phyloP scores from a whole-genome alignment of 2,888 invertebrate species.

The Gisinianus flammeolus region DNA sequence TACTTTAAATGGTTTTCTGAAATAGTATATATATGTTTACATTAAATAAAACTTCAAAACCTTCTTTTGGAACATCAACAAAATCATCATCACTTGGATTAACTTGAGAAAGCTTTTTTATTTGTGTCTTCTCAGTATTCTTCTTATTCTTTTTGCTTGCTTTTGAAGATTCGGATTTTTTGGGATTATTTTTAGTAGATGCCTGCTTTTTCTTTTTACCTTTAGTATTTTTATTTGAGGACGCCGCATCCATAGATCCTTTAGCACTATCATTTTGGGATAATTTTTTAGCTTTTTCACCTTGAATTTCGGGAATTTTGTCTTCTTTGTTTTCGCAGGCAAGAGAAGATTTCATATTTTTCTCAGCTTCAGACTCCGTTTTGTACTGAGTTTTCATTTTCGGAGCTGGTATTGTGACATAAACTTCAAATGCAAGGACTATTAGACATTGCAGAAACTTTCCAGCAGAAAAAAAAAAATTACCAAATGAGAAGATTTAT shows the following conservation, averaged over 20 bases:
- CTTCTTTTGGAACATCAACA: conserved; percentile 1
- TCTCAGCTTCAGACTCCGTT: conserved; percentile 18
- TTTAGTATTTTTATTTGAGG: conserved; percentile 3
- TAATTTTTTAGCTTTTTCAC: conserved; percentile 20
- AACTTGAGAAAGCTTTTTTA: background rate
- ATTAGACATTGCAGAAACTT: conserved; percentile 54
- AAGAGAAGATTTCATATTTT: background rate
- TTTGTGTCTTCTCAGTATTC: background rate
- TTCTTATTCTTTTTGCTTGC: background rate
- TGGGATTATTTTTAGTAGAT: background rate
- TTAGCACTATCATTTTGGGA: background rate
- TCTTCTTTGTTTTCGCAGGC: too few relatives aligned
- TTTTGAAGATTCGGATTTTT: background rate
- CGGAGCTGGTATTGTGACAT: conserved; percentile 46
- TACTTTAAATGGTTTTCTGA: background rate
- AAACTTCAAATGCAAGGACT: conserved; percentile 45
- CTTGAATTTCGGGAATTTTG: background rate
- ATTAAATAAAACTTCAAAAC: background rate
- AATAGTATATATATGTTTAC: background rate
- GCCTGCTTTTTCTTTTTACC: background rate
- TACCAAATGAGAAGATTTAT: background rate
- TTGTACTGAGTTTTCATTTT: conserved; percentile 23
- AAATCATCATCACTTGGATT: conserved; percentile 15
- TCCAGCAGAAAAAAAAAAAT: conserved; percentile 9
- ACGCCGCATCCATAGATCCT: background rate